Evolutionary conservation across 1,140 invertebrate genomes (phyloP), one percentile per base, ranked within the genome.

Genomic region (Euura saliciscinereae): DNA sequence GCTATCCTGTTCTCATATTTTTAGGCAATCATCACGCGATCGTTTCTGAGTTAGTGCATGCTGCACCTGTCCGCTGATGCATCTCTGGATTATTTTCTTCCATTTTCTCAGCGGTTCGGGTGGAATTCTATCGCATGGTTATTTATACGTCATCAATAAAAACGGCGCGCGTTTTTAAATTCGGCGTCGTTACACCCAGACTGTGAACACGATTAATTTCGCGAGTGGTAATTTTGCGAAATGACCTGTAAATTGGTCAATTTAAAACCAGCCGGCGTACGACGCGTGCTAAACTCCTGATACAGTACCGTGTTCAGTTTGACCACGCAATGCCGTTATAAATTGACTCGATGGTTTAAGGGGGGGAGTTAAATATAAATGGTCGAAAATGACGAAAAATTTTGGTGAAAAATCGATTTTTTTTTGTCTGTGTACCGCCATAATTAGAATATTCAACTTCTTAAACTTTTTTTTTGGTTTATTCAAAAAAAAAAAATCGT

Each of bases 181-280:
- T 28, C 28, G 28, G 28, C 28, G 28, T 28, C 1, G 28, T 28
- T 28, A 28, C 28, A 28, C 28, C 28, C 28, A 28, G 28, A 28
- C 28, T 1, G 28, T 28, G 0, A 59, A 4, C 13, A 59, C 51
- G 13, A 59, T 59, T 59, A 59, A 59, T 59, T 59, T n/a, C 51
- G 13, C 51, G 51, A 59, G 51, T 59, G 51, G 51, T 8, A 4
- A 59, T 59, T 59, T 59, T n/a, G 51, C 51, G 13, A 59, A 59
- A 59, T 59, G 51, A 59, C 51, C 51, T 59, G 51, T 59, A 59
- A 59, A 59, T 59, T 59, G 6, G 8, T 59, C 51, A 59, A 59
- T 59, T 59, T 59, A 59, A 8, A 59, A 59, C 51, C 51, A 8
- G 51, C 51, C 28, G 28, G 28, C 28, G 28, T 28, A 28, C 28